Evolutionary conservation across 1,140 invertebrate genomes (phyloP).

Genomic region (Drosophila equinoxialis): DNA sequence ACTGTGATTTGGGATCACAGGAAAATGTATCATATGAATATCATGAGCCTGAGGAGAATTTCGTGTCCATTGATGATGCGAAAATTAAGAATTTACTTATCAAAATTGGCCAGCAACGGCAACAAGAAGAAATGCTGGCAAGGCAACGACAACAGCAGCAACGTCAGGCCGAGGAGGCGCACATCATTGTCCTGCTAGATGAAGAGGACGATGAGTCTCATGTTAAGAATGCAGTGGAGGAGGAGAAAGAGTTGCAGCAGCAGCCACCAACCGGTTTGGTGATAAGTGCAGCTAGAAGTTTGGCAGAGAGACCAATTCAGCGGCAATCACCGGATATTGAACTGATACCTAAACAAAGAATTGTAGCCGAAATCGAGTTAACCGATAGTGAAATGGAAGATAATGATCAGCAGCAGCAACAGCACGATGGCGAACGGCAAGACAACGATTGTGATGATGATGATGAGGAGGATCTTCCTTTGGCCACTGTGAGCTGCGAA

Average conservation of each 20-base stretch:
- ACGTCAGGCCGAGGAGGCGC: slow-evolving; percentile 11
- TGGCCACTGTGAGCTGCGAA: slow-evolving; percentile 52
- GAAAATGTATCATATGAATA: slow-evolving; percentile 63
- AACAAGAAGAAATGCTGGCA: slow-evolving; percentile 37
- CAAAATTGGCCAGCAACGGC: slow-evolving; percentile 68
- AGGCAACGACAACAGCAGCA: slow-evolving; percentile 11
- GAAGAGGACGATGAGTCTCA: slow-evolving; percentile 51
- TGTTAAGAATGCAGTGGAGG: slow-evolving; percentile 17
- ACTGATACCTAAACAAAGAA: slow-evolving; percentile 48
- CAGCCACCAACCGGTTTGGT: slow-evolving; percentile 28
- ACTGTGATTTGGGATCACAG: slow-evolving; percentile 46
- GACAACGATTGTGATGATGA: neutral
- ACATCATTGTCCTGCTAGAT: slow-evolving; percentile 68
- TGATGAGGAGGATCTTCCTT: slow-evolving; percentile 39
- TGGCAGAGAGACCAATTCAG: slow-evolving; percentile 28
- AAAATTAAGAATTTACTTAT: slow-evolving; percentile 70
- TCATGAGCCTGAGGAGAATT: slow-evolving; percentile 78
- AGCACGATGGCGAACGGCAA: neutral
- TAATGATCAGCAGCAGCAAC: slow-evolving; percentile 17
- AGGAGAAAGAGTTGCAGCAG: neutral
- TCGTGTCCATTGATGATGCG: slow-evolving; percentile 77
- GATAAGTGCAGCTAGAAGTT: slow-evolving; percentile 55
- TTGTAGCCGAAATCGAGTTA: slow-evolving; percentile 71
- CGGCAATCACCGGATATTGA: slow-evolving; percentile 59
- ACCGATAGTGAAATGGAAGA: slow-evolving; percentile 63